These are phyloP conservation scores for Promerops cafer DNA, from an alignment of 2,113 vertebrate genomes.

Conservation along the genomic window DNA sequence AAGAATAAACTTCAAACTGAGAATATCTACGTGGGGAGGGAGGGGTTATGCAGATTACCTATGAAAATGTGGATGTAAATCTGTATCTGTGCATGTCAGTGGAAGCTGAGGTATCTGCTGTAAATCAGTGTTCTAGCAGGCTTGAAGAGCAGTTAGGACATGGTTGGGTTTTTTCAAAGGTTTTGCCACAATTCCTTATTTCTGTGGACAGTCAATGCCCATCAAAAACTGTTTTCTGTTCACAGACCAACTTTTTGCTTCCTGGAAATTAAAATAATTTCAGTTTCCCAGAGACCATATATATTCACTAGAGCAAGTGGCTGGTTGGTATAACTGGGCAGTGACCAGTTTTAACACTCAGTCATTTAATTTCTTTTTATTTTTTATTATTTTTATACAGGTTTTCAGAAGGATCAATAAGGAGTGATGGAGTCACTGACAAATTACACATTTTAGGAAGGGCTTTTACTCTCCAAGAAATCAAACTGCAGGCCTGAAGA, in stretches of 20 bases:
- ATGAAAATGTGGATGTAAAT: too few species aligned
- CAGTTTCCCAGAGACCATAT: background rate
- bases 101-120: background rate
- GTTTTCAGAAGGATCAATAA: background rate
- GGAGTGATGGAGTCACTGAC: background rate
- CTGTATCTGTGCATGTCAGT: fast-evolving
- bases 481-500: background rate
- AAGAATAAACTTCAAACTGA: background rate
- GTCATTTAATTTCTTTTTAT: background rate
- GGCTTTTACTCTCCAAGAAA: background rate
- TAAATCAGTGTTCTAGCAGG: background rate
- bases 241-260: background rate
- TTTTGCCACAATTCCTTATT: background rate
- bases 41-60: background rate
- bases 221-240: background rate
- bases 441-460: background rate
- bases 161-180: background rate
- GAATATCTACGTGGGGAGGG: fast-evolving
- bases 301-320: background rate
- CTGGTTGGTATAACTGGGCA: background rate
- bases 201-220: background rate
- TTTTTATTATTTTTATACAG: background rate
- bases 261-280: background rate
- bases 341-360: background rate
- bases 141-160: background rate